Base-by-base conservation (phyloP, 2,888 invertebrate species). In the Omphaloscelis lunosa region DNA sequence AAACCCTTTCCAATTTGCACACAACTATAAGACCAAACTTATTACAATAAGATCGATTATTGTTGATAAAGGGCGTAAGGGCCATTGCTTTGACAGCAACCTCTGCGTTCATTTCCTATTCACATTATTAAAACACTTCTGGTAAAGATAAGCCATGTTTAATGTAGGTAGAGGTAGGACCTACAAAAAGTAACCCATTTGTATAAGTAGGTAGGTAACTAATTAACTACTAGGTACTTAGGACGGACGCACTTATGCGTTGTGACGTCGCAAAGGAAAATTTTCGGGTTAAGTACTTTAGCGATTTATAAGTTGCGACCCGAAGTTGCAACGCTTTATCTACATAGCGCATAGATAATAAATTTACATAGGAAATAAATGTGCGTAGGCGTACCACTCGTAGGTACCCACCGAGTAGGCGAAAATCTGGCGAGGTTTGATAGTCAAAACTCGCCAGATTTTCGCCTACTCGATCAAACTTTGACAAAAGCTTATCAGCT, bases 61-160 rank as follows among this genome's bases (percentile, higher is more conserved):
- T 45, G 34, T 65, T 29, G 41, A 53, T 61, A 61, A 70, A 65
- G 77, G 66, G 72, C 72, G 34, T 61, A 77, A 75, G 59, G 63
- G 69, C 41, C 61, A 48, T 63, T 67, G 53, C 41, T 62, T 75
- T 23, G 61, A 63, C 61, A 41, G 63, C 62, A 83, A 83, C 74
- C 59, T 78, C 70, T 70, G 72, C 72, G 65, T 77, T 83, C 27
- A 79, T 81, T 84, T 84, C 84, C 84, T 82, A 75, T 73, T 72
- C 74, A 58, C 72, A 72, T 83, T 77, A 75, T 34, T 74, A 77
- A 61, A 70, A 70, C 61, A 75, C 66, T 83, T 80, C 80, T 80
- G 83, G 83, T 83, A 20, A 34, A 80, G 62, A 65, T 77, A 72
- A 79, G 68, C 53, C 34, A 56, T 61, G 48, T 53, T 45, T 67